phyloP scores from a whole-genome alignment of 1,140 invertebrate species.

The Bombyx mori region ASM3026992v2 NC_085124.1:1695001-1695500 shows the following conservation, averaged over 20 bases:
- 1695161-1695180: constrained; percentile 36
- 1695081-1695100: neutral
- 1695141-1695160: constrained; percentile 25
- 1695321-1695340: constrained; percentile 24
- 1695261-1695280: constrained; percentile 30
- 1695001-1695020: no score
- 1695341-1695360: no score
- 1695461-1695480: no score
- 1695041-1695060: no score
- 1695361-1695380: no score
- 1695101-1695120: constrained; percentile 17
- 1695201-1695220: constrained; percentile 44
- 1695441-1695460: no score
- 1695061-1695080: no score
- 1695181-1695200: constrained; percentile 21
- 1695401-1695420: no score
- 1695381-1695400: no score
- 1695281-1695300: constrained; percentile 51
- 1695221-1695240: constrained; percentile 20
- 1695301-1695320: constrained; percentile 18
- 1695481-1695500: no score
- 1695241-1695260: constrained; percentile 42
- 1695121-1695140: constrained; percentile 34
- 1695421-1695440: no score
- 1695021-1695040: no score